Evolutionary conservation across 2,888 invertebrate species (phyloP).

Genomic region (Lasioglossum leucozonium): DNA sequence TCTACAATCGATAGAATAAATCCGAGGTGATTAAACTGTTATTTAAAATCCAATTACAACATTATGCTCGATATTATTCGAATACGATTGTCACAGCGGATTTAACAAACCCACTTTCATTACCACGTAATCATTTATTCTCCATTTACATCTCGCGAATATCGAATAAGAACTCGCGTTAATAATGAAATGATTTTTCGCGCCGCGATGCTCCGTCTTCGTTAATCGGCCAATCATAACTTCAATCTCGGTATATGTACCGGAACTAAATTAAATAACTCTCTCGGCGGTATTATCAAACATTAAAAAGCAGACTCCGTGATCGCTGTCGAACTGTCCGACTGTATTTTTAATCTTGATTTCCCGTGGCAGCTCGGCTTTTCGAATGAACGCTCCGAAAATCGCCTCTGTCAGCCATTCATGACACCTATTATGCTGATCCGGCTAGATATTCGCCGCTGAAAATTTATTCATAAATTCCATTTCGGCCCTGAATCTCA

Average conservation of each 20-base stretch:
- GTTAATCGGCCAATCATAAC: background rate
- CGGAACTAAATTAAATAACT: background rate
- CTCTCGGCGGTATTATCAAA: background rate
- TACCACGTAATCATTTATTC: background rate
- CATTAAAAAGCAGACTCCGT: background rate
- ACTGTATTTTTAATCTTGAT: constrained; percentile 5
- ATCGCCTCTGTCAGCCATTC: constrained; percentile 5
- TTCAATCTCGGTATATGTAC: background rate
- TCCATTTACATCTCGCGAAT: background rate
- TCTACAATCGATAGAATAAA: background rate
- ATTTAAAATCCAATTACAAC: background rate
- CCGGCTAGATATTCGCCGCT: background rate
- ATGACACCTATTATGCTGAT: constrained; percentile 13
- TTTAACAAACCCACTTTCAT: background rate
- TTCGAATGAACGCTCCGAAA: constrained; percentile 23
- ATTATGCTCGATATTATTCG: background rate
- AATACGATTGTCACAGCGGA: background rate
- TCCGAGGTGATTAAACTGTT: background rate
- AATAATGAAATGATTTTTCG: background rate
- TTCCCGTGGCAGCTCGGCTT: background rate
- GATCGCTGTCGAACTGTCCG: background rate
- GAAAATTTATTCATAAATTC: constrained; percentile 53
- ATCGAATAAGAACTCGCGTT: background rate
- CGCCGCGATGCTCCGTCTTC: background rate
- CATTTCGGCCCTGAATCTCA: constrained; percentile 25